Evolutionary conservation across 1,140 invertebrate genomes (phyloP).

Genomic region (Tetramorium alpestre): DNA sequence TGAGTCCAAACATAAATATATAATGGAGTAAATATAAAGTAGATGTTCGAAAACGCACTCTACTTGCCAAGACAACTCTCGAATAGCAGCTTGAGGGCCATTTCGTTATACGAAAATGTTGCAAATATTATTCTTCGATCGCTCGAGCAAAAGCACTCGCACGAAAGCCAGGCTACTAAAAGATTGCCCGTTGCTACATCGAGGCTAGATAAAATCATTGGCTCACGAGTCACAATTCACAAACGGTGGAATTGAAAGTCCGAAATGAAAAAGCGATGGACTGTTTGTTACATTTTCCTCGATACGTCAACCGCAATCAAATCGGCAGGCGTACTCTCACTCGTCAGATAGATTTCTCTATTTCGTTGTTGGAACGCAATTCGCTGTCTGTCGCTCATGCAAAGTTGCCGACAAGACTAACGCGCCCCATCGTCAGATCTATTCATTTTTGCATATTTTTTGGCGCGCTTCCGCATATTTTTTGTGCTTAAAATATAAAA

Average conservation of each 20-base stretch:
- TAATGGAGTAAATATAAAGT: conserved; percentile 1
- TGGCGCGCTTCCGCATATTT: background rate
- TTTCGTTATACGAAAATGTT: conserved; percentile 24
- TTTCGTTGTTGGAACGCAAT: conserved; percentile 32
- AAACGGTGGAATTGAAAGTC: conserved; percentile 54
- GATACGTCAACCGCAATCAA: conserved; percentile 52
- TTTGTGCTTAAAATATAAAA: background rate
- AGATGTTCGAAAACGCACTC: background rate
- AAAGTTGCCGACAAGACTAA: conserved; percentile 36
- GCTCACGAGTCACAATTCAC: conserved; percentile 45
- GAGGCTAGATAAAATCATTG: conserved; percentile 33
- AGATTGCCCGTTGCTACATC: conserved; percentile 26
- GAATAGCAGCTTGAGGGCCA: background rate
- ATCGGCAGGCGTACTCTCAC: conserved; percentile 33
- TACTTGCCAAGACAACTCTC: background rate
- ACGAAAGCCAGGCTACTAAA: conserved; percentile 9
- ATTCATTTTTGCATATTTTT: background rate
- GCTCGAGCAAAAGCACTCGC: conserved; percentile 6
- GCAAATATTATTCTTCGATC: conserved; percentile 50
- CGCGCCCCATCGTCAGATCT: background rate
- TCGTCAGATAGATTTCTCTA: conserved; percentile 48
- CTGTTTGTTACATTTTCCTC: conserved; percentile 46
- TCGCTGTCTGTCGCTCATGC: conserved; percentile 3
- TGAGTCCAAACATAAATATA: conserved; percentile 6
- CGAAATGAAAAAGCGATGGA: conserved; percentile 48